phyloP scores from a whole-genome alignment of 2,888 invertebrate genomes.

The Aspidiotus destructor region DNA sequence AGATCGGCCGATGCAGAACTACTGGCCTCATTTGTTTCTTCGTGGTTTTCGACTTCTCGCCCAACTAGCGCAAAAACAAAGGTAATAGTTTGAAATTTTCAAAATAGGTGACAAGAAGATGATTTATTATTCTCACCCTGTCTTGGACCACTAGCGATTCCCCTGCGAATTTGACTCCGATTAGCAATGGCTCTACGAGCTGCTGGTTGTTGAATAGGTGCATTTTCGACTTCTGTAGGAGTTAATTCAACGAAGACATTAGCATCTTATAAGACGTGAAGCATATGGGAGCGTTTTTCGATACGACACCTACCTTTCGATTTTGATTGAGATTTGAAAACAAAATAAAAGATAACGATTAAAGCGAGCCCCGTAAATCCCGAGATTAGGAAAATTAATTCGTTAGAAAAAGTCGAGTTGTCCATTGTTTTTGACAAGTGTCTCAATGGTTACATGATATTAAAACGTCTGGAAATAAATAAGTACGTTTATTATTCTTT shows the following conservation, averaged over 20 bases:
- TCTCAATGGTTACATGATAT: too few relatives aligned
- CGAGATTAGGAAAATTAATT: slow-evolving; percentile 12
- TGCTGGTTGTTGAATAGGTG: not conserved
- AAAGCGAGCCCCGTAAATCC: slow-evolving; percentile 13
- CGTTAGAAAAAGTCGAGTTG: slow-evolving; percentile 2
- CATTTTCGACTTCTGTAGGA: not conserved
- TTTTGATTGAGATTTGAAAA: slow-evolving; percentile 22
- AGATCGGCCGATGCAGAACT: slow-evolving; percentile 42
- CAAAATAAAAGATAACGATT: slow-evolving; percentile 18
- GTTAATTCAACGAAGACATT: not conserved
- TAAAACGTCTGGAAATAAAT: too few relatives aligned
- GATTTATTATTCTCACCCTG: too few relatives aligned
- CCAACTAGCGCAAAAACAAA: too few relatives aligned
- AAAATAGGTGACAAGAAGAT: too few relatives aligned
- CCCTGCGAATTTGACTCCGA: slow-evolving; percentile 18
- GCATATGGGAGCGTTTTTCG: not conserved
- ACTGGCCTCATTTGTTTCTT: slow-evolving; percentile 34
- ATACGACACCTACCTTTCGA: slow-evolving; percentile 5
- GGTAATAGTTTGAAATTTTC: too few relatives aligned
- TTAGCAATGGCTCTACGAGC: slow-evolving; percentile 21
- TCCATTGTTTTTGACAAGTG: not conserved
- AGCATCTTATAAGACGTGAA: not conserved
- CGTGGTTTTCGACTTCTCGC: not conserved
- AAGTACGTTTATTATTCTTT: too few relatives aligned
- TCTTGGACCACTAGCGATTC: not conserved